Percentiles rank a stretch among this genome's conserved stretches.
Conservation (phyloP, 2,113 vertebrate species). For the Rhabdornis inornatus region DNA sequence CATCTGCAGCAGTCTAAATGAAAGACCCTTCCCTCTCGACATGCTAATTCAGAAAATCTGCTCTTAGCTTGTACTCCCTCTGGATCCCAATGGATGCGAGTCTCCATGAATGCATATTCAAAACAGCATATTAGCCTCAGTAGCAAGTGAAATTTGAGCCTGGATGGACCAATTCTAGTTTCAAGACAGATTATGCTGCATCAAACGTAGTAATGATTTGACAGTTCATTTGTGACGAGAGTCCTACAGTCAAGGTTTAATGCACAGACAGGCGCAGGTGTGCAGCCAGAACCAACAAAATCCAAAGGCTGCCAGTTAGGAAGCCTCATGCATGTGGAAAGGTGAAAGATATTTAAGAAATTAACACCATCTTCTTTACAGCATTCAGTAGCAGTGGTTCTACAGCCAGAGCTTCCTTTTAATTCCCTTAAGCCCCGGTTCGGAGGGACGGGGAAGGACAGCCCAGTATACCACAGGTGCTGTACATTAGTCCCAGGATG, state of each 20-base stretch:
- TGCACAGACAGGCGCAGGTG: slow-evolving; percentile 91
- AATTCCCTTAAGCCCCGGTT: not conserved
- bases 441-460: not conserved
- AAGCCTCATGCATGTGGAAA: slow-evolving; percentile 74
- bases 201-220: slow-evolving; percentile 99
- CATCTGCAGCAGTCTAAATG: slow-evolving; percentile 95
- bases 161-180: slow-evolving; percentile 96
- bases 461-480: not conserved
- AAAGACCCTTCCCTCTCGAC: slow-evolving; percentile 94
- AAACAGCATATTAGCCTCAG: slow-evolving; percentile 85
- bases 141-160: slow-evolving; percentile 81
- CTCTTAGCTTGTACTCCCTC: slow-evolving; percentile 94
- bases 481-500: not conserved
- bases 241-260: slow-evolving; percentile 92
- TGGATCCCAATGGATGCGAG: slow-evolving; percentile 89
- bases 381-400: slow-evolving; percentile 79
- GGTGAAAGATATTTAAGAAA: slow-evolving; percentile 84
- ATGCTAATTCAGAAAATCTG: slow-evolving; percentile 99
- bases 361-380: slow-evolving; percentile 85
- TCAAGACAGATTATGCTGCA: slow-evolving; percentile 99
- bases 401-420: slow-evolving; percentile 75
- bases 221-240: slow-evolving; percentile 98
- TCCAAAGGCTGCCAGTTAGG: slow-evolving; percentile 82
- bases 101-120: slow-evolving; percentile 99
- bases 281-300: slow-evolving; percentile 78